Base-by-base conservation (phyloP, 2,797 vertebrate species). In the Mycteria americana region DNA sequence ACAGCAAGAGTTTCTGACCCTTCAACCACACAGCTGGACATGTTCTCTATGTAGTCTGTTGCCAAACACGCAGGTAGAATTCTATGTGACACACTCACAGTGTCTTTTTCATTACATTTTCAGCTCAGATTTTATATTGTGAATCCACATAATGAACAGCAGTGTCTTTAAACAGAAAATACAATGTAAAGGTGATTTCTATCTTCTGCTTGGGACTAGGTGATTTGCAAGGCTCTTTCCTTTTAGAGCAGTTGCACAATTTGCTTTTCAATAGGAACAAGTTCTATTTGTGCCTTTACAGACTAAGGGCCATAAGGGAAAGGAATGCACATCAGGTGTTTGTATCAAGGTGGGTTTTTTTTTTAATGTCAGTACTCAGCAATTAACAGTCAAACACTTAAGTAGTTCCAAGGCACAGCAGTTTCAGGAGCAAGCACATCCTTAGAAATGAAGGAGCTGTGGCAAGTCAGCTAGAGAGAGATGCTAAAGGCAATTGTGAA, bases 21-120 rank as follows among this genome's bases (percentile, higher is more conserved):
- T 62, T 41, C 37, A 50, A 0, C 19, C 7, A 57, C 68, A 11
- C 28, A 30, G 30, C n/a, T 65, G 67, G 31, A 6, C 2, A 0
- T n/a, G 37, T 7, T 45, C 45, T 62, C 33, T 25, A 0, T 0
- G 1, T 63, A 63, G 50, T 54, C 48, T 37, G 48, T 90, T 9
- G 7, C 31, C 28, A 53, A 59, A 83, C 37, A 82, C 10, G 8
- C 18, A 6, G 13, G 39, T 23, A 19, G 30, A 81, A 45, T 41
- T 72, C 41, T 73, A 1, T 25, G 37, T 50, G 54, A 48, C 14
- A 5, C 4, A 6, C 43, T 63, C 22, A 37, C 24, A 13, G 31
- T 25, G 25, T 35, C 69, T 48, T 69, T 86, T 46, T 70, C 77
- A n/a, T 76, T 51, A 13, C 17, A 7, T 43, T 89, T 82, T 85